phyloP scores from a whole-genome alignment of 2,888 invertebrate species.

The Anoplius nigerrimus region DNA sequence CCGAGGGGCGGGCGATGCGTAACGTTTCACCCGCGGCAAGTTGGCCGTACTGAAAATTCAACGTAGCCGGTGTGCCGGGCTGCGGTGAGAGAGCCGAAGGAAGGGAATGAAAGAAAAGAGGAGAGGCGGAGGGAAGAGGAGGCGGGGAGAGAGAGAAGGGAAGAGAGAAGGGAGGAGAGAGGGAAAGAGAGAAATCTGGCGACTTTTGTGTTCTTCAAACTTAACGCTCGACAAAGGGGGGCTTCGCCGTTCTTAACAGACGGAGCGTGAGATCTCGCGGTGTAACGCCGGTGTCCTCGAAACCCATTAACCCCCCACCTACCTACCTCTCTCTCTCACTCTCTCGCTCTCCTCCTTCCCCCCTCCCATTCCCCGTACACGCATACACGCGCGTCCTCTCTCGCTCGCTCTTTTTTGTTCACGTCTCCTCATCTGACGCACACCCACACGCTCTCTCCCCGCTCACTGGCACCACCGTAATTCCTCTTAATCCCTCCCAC shows the following conservation, averaged over 20 bases:
- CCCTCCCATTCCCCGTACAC: conserved; percentile 4
- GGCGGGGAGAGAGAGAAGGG: not conserved
- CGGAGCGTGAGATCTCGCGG: conserved; percentile 53
- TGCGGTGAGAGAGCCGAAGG: too few species aligned
- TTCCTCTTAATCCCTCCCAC: conserved; percentile 9
- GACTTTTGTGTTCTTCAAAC: conserved; percentile 40
- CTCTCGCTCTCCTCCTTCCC: not conserved
- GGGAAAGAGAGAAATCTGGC: conserved; percentile 10
- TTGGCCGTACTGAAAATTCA: not conserved
- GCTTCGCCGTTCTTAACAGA: conserved; percentile 46
- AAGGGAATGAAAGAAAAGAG: not conserved
- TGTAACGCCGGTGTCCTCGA: conserved; percentile 60
- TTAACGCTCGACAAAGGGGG: conserved; percentile 39
- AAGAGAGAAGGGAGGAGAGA: not conserved
- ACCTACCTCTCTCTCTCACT: conserved; percentile 22
- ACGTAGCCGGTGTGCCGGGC: too few species aligned
- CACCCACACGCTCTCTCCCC: conserved; percentile 28
- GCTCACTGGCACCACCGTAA: conserved; percentile 8
- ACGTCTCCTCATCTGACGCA: not conserved
- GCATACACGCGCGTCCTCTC: conserved; percentile 25
- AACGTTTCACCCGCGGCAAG: not conserved
- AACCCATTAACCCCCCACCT: conserved; percentile 62
- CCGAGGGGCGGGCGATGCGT: not conserved
- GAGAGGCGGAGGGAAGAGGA: not conserved
- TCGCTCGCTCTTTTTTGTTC: conserved; percentile 28